phyloP scores from a whole-genome alignment of 2,888 invertebrate genomes.

The Halictus quadricinctus region DNA sequence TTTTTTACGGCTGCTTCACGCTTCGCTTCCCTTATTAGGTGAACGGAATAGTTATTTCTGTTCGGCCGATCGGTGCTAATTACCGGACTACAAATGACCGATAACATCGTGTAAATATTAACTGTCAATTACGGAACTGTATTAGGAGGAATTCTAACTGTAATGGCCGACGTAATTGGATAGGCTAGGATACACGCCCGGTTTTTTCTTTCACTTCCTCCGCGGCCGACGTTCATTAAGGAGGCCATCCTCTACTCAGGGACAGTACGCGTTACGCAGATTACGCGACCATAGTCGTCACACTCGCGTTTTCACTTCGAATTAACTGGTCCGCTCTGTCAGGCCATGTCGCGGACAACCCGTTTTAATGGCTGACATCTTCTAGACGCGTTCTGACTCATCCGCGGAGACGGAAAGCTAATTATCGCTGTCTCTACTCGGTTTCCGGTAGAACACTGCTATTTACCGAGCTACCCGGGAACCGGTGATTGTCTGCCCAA shows the following conservation, averaged over 20 bases:
- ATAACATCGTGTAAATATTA: neutral
- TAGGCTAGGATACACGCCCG: neutral
- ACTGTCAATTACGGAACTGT: neutral
- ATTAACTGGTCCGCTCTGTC: slow-evolving; percentile 6
- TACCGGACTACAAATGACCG: neutral
- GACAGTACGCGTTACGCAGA: neutral
- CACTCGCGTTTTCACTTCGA: slow-evolving; percentile 24
- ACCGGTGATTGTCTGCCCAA: neutral
- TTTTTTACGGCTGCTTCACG: neutral
- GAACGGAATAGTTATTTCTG: neutral
- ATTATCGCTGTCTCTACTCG: neutral
- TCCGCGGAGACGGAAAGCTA: neutral
- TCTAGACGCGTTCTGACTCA: neutral
- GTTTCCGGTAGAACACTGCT: neutral
- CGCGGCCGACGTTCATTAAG: neutral
- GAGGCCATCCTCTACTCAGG: neutral
- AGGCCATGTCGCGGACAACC: neutral
- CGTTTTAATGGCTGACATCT: neutral
- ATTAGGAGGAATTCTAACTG: neutral
- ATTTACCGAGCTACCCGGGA: neutral
- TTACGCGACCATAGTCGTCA: neutral
- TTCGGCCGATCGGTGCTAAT: neutral
- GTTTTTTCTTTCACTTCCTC: neutral
- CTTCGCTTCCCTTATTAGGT: neutral
- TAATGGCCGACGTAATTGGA: neutral